Evolutionary conservation across 2,888 invertebrate genomes (phyloP), one percentile per base, ranked within the genome.

Genomic region (Plebejus melissa): DNA sequence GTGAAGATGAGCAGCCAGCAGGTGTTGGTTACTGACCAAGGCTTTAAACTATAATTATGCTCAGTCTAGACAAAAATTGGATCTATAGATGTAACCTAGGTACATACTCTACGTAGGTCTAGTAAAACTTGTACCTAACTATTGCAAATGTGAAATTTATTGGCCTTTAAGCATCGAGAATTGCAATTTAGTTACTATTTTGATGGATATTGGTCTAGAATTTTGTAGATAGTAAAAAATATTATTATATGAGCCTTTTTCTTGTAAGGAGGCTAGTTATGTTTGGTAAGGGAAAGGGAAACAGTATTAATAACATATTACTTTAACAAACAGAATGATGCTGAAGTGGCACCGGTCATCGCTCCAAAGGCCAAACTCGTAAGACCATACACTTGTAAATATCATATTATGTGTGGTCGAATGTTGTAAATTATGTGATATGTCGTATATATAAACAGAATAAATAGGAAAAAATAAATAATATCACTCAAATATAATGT

Each of bases 251-350:
- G 22, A 22, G 22, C 22, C 22, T 22, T 57, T 57, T 57, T 6
- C n/a, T 16, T 6, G 57, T n/a, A 57, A 57, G 13, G 6, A 6
- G 58, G 58, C 22, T 22, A 22, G 22, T 22, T 28, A 60, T 60
- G 11, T 11, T 50, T 13, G 4, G 13, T 50, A 41, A 7, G 38
- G 16, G 13, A 69, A 41, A 7, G 38, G 16, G 13, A 69, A 36
- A 16, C 1, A 36, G 5, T 69, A 69, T 16, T 69, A 71, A 71
- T 69, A 71, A 71, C 46, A 50, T 71, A 72, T 16, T 32, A 32
- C 2, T 54, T 54, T 69, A 50, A 77, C 36, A 80, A 81, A 84
- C 89, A 91, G 90, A 91, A 91, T 75, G 90, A 90, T 79, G 88
- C 81, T 76, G 89, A 91, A 75, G 78, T 86, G 74, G 81, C 87